These are phyloP conservation scores for Varroa destructor DNA, from an alignment of 1,140 invertebrate species.

Conservation along the genomic window DNA sequence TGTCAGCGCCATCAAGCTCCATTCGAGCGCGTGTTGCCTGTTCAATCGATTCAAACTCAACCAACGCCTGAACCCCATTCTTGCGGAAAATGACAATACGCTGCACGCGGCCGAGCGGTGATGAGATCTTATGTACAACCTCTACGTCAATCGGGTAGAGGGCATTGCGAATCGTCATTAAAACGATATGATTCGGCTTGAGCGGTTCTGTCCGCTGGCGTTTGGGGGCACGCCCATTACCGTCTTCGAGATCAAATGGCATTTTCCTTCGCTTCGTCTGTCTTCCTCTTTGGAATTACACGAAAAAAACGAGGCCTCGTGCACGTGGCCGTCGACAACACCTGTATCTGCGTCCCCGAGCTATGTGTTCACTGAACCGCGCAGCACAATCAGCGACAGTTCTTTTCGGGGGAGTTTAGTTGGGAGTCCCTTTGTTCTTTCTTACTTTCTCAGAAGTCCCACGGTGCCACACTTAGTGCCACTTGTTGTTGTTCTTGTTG, in stretches of 20 bases:
- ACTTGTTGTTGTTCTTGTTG: no score
- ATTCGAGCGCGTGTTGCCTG: slow-evolving; percentile 88
- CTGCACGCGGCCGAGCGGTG: slow-evolving; percentile 83
- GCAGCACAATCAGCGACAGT: no score
- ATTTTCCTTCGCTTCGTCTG: slow-evolving; percentile 23
- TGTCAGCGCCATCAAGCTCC: slow-evolving; percentile 88
- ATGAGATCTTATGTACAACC: slow-evolving; percentile 90
- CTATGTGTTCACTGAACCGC: no score
- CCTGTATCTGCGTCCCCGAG: no score
- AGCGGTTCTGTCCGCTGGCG: slow-evolving; percentile 39
- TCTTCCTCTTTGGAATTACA: not conserved
- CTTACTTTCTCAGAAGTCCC: no score
- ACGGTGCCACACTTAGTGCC: no score
- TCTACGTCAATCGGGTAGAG: slow-evolving; percentile 97
- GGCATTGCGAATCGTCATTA: slow-evolving; percentile 90
- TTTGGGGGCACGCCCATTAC: slow-evolving; percentile 40
- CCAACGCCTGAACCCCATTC: slow-evolving; percentile 95
- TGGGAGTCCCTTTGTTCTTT: no score
- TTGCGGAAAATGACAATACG: slow-evolving; percentile 98
- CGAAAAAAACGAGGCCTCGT: no score
- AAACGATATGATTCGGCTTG: slow-evolving; percentile 72
- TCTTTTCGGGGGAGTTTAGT: no score
- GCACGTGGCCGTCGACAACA: no score
- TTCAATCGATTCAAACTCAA: slow-evolving; percentile 91
- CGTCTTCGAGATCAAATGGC: slow-evolving; percentile 35